A percentile compares a stretch with the other conserved stretches of the same genome.
Conservation (phyloP, 2,113 vertebrate species). For the Orthochromis indermauri region DNA sequence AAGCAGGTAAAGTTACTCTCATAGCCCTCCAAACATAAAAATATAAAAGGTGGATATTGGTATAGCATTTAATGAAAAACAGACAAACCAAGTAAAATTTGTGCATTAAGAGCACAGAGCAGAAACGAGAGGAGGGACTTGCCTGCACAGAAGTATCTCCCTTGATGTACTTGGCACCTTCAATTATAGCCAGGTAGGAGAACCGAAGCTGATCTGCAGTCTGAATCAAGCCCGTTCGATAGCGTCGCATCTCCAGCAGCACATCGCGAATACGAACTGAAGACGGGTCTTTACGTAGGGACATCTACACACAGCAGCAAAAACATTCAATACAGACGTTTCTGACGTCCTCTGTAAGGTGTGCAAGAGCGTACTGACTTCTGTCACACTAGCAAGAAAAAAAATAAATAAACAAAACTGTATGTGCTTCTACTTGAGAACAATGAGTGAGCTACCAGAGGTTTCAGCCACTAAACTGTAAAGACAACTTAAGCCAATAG, state of each 20-base stretch:
- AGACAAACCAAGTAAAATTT: not conserved
- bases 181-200: slow-evolving; percentile 93
- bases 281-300: slow-evolving; percentile 86
- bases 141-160: slow-evolving; percentile 88
- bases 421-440: not conserved
- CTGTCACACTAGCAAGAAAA: not conserved
- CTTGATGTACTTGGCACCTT: slow-evolving; percentile 91
- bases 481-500: not conserved
- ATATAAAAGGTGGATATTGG: not conserved
- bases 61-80: not conserved
- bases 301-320: slow-evolving; percentile 72
- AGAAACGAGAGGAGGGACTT: not conserved
- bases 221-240: slow-evolving; percentile 95
- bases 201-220: slow-evolving; percentile 95
- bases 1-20: not conserved
- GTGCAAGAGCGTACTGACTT: not conserved
- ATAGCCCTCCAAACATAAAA: not conserved
- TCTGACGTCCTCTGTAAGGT: not conserved
- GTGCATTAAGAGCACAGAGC: not conserved
- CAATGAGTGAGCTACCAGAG: not conserved
- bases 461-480: not conserved
- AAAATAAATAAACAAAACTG: not conserved
- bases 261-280: slow-evolving; percentile 88
- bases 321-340: not conserved
- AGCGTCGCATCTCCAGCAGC: slow-evolving; percentile 88